Evolutionary conservation across 2,797 vertebrate genomes (phyloP).

Genomic region (Gobio occitaniae): DNA sequence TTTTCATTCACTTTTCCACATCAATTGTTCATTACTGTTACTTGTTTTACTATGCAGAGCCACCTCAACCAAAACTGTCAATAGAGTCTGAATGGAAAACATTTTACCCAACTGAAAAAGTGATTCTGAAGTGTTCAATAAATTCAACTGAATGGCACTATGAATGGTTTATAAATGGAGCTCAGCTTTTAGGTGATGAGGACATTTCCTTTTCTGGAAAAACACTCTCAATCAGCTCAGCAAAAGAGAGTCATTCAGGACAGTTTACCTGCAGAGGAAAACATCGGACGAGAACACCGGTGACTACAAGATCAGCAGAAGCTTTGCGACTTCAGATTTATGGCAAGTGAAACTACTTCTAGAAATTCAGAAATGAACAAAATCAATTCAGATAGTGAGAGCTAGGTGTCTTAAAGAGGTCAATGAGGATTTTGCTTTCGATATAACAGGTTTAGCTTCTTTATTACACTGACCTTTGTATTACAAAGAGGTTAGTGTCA

Average conservation of each 20-base stretch:
- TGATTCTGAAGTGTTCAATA: constrained; percentile 44
- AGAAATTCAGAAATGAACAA: background rate
- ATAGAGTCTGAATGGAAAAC: background rate
- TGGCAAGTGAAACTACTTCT: background rate
- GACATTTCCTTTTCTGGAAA: background rate
- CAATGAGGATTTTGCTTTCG: background rate
- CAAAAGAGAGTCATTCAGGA: constrained; percentile 1
- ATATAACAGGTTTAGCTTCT: background rate
- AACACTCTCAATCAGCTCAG: constrained; percentile 21
- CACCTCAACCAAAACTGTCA: background rate
- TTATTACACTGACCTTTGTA: background rate
- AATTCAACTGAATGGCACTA: constrained; percentile 35
- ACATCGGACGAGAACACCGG: background rate
- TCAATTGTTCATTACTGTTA: background rate
- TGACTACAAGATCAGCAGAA: background rate
- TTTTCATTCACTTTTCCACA: too few relatives aligned
- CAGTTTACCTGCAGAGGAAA: constrained; percentile 14
- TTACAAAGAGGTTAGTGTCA: background rate
- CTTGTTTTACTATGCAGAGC: background rate
- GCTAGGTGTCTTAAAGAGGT: background rate
- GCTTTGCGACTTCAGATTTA: background rate
- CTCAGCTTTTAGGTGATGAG: background rate
- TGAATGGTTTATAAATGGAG: constrained; percentile 14
- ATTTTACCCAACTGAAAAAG: constrained; percentile 44
- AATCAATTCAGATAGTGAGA: background rate